Conservation (phyloP, 1,140 invertebrate genomes). For the Musca vetustissima region DNA sequence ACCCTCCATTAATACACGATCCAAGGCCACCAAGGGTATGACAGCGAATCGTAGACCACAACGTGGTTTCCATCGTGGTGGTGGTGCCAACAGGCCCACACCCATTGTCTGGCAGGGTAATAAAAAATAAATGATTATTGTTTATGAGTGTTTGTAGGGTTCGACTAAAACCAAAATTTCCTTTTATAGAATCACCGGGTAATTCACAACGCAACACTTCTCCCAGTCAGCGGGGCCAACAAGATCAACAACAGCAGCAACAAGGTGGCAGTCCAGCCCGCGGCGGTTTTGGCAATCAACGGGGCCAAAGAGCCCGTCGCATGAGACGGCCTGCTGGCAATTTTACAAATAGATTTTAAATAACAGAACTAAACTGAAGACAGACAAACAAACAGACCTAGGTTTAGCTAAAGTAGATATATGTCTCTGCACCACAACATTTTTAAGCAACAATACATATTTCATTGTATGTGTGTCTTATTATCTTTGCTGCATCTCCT, state of each 20-base stretch:
- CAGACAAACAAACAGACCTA: too few relatives aligned
- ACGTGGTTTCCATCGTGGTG: conserved; percentile 38
- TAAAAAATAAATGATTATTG: neutral
- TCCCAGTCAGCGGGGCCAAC: conserved; percentile 35
- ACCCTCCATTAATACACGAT: conserved; percentile 57
- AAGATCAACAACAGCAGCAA: conserved; percentile 24
- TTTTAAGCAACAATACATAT: too few relatives aligned
- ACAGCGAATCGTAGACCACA: conserved; percentile 38
- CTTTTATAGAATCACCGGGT: conserved; percentile 29
- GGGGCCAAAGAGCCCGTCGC: conserved; percentile 36
- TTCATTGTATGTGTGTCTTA: too few relatives aligned
- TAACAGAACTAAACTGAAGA: neutral
- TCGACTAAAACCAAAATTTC: too few relatives aligned
- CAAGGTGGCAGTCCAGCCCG: conserved; percentile 27
- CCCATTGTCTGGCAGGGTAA: conserved; percentile 57
- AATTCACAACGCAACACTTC: conserved; percentile 33
- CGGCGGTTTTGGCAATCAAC: conserved; percentile 26
- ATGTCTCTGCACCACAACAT: too few relatives aligned
- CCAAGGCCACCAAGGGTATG: conserved; percentile 43
- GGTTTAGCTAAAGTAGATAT: too few relatives aligned
- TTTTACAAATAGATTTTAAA: conserved; percentile 31
- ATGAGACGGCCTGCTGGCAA: conserved; percentile 45
- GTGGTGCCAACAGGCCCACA: conserved; percentile 42
- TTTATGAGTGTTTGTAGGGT: conserved; percentile 1
- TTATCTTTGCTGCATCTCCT: too few relatives aligned